Conservation (phyloP, 2,888 invertebrate species). For the Drosophila anomelani region DNA sequence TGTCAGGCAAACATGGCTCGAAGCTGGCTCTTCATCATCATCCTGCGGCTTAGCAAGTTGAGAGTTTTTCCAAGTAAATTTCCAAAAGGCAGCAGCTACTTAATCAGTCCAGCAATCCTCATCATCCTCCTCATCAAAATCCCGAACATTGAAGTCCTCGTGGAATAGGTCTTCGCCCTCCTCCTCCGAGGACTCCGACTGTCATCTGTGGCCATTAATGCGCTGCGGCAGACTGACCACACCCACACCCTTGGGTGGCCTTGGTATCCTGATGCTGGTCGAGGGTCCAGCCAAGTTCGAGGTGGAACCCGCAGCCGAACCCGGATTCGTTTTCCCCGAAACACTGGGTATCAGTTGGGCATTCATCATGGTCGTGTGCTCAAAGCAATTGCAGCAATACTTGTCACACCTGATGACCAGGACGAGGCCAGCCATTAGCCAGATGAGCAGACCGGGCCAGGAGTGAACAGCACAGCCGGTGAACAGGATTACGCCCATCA, state of each 20-base stretch:
- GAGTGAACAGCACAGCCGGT: conserved; percentile 81
- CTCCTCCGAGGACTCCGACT: conserved; percentile 84
- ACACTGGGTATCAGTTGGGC: conserved; percentile 83
- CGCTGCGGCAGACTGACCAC: conserved; percentile 80
- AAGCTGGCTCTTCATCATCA: conserved; percentile 17
- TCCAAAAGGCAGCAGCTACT: conserved; percentile 20
- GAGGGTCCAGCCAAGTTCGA: conserved; percentile 55
- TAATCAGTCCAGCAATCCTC: conserved; percentile 82
- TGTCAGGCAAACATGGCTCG: conserved; percentile 39
- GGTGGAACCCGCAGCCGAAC: conserved; percentile 29
- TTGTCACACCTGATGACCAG: conserved; percentile 83
- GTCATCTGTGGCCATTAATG: conserved; percentile 83
- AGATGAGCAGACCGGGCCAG: conserved; percentile 83
- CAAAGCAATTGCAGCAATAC: conserved; percentile 84
- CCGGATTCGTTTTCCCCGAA: conserved; percentile 75
- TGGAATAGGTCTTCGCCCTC: conserved; percentile 83
- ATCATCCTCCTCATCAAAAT: conserved; percentile 77
- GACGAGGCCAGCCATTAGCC: conserved; percentile 82
- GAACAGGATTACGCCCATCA: conserved; percentile 79
- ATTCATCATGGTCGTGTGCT: conserved; percentile 74
- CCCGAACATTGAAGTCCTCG: conserved; percentile 82
- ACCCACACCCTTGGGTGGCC: conserved; percentile 81
- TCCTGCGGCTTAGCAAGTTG: conserved; percentile 29
- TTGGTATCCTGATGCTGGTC: conserved; percentile 82
- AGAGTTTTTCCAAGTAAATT: background rate